phyloP scores from a whole-genome alignment of 2,797 vertebrate genomes.

The Miichthys miiuy region DNA sequence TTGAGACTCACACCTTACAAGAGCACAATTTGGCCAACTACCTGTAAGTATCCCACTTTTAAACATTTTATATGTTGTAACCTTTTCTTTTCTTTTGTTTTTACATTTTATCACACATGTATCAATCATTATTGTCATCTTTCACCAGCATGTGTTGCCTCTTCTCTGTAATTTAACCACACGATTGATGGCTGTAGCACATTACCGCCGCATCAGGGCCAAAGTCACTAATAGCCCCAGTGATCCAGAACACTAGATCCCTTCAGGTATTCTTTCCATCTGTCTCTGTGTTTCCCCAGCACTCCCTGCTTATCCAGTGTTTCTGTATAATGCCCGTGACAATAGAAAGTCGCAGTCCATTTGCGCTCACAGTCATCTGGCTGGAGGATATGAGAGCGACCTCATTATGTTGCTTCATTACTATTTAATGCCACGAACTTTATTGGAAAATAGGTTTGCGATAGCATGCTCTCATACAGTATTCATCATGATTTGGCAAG shows the following conservation, averaged over 20 bases:
- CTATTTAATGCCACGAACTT: conserved; percentile 79
- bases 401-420: conserved; percentile 79
- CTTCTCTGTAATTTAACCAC: conserved; percentile 48
- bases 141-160: neutral
- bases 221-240: conserved; percentile 42
- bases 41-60: conserved; percentile 88
- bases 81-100: neutral
- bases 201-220: conserved; percentile 34
- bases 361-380: conserved; percentile 60
- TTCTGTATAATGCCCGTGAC: conserved; percentile 42
- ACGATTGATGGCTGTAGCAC: conserved; percentile 50
- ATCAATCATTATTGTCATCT: neutral
- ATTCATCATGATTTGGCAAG: conserved; percentile 62
- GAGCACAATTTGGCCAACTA: conserved; percentile 99
- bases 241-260: conserved; percentile 59
- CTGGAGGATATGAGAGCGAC: conserved; percentile 56
- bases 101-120: neutral
- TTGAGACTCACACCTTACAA: conserved; percentile 98
- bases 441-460: conserved; percentile 72
- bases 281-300: conserved; percentile 35
- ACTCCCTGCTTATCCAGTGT: conserved; percentile 29
- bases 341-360: conserved; percentile 68
- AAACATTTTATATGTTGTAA: neutral
- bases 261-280: conserved; percentile 54
- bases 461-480: conserved; percentile 65